Percentiles rank a stretch among this genome's conserved stretches.
phyloP scores from a whole-genome alignment of 2,888 invertebrate species.

The Apomyelois bistriatella region DNA sequence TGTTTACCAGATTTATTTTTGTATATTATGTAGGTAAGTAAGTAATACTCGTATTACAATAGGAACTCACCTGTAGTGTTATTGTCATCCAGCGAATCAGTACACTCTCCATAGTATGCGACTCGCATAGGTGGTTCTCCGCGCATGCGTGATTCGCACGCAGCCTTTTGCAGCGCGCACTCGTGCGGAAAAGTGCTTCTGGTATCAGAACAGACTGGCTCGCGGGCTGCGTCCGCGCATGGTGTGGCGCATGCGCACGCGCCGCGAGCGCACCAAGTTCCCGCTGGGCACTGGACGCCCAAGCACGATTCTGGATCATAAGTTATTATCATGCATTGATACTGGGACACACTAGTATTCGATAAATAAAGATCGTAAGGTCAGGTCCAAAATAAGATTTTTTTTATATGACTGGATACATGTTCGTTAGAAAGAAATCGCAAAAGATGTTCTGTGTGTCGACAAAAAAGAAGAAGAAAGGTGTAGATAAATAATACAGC shows the following conservation, averaged over 20 bases:
- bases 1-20: no score
- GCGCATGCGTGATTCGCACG: conserved; percentile 84
- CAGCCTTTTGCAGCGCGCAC: conserved; percentile 88
- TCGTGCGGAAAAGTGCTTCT: conserved; percentile 88
- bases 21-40: no score
- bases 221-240: conserved; percentile 83
- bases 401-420: no score
- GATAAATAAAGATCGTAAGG: no score
- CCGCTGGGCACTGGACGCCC: conserved; percentile 87
- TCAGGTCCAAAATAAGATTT: no score
- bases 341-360: no score
- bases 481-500: no score
- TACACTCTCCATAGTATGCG: conserved; percentile 88
- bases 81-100: conserved; percentile 83
- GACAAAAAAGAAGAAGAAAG: no score
- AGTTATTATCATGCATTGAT: not conserved
- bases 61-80: conserved; percentile 41
- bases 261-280: conserved; percentile 91
- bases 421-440: no score
- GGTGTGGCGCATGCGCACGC: conserved; percentile 89
- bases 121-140: conserved; percentile 79
- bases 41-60: no score
- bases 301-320: conserved; percentile 84
- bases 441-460: no score
- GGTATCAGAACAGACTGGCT: conserved; percentile 89